Base-by-base conservation (phyloP, 2,113 vertebrate genomes). In the Herpetotheres cachinnans region DNA sequence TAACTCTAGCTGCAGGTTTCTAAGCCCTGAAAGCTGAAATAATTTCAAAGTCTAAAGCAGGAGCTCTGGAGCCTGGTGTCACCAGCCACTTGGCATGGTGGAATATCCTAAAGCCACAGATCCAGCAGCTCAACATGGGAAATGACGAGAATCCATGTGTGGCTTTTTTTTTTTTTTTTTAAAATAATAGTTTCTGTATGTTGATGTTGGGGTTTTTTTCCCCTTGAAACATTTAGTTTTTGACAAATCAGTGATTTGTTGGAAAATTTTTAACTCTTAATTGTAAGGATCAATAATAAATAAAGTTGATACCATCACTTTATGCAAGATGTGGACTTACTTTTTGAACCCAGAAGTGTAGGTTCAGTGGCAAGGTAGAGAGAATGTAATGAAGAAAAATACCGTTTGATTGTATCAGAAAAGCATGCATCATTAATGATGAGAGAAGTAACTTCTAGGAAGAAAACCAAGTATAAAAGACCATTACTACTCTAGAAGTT, bases 51-150 rank as follows among this genome's bases (percentile, higher is more conserved):
- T 74, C 46, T 82, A 46, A 87, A 92, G 54, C 13, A 81, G 34
- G 50, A 70, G 16, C n/a, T 90, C 50, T 84, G 36, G 34, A 84
- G 49, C 18, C 29, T 34, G 8, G 40, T 89, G 25, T 91, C 1
- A 0, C 58, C 80, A 9, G 17, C 54, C 2, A 0, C 1, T 77
- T 19, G 38, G 36, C 4, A 2, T 20, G 6, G 12, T 83, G 27
- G 24, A 73, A 13, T 93, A 61, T 73, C 49, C 36, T 81, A 30
- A 84, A 89, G n/a, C 26, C 0, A 0, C 8, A 7, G 34, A 70
- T 78, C 26, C 36, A 66, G 38, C 36, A 87, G 36, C 55, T 70
- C 59, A 61, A 2, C 13, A 1, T 34, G 38, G 49, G 26, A 84
- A 84, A 83, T 38, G 10, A 52, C 16, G 30, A 66, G 54, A 74